Conservation (phyloP, 2,888 invertebrate species). For the Microplitis manilae region DNA sequence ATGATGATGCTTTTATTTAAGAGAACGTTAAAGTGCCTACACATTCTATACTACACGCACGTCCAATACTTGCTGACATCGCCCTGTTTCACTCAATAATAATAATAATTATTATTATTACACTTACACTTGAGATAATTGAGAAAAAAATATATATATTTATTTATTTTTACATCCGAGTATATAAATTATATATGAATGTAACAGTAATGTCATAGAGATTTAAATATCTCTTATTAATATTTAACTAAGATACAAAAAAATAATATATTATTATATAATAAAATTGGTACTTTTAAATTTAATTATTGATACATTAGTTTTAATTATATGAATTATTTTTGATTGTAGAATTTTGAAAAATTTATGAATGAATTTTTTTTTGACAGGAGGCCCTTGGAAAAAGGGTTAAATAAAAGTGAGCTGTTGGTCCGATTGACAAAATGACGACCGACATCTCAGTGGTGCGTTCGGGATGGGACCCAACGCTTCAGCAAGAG, state of each 20-base stretch:
- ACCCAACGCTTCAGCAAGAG: conserved; percentile 92
- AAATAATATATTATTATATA: neutral
- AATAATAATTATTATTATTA: neutral
- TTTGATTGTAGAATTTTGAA: neutral
- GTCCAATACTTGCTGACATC: conserved; percentile 20
- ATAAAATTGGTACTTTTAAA: neutral
- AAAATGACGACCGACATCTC: conserved; percentile 97
- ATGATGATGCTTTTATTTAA: conserved; percentile 48
- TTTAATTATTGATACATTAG: neutral
- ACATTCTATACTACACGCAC: neutral
- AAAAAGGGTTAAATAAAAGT: conserved; percentile 58
- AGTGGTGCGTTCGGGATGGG: conserved; percentile 90
- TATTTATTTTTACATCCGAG: neutral
- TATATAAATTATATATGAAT: neutral
- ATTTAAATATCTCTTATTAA: neutral
- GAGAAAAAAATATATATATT: neutral
- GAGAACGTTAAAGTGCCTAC: neutral
- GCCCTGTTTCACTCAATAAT: conserved; percentile 21
- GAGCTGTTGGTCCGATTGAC: conserved; percentile 68
- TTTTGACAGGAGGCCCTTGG: conserved; percentile 66
- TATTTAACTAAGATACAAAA: neutral
- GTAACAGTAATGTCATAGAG: neutral
- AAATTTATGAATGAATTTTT: conserved; percentile 15
- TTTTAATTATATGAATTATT: neutral
- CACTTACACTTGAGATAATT: neutral